Evolutionary conservation across 2,888 invertebrate species (phyloP), one percentile per base, ranked within the genome.

Genomic region (Autographa gamma): DNA sequence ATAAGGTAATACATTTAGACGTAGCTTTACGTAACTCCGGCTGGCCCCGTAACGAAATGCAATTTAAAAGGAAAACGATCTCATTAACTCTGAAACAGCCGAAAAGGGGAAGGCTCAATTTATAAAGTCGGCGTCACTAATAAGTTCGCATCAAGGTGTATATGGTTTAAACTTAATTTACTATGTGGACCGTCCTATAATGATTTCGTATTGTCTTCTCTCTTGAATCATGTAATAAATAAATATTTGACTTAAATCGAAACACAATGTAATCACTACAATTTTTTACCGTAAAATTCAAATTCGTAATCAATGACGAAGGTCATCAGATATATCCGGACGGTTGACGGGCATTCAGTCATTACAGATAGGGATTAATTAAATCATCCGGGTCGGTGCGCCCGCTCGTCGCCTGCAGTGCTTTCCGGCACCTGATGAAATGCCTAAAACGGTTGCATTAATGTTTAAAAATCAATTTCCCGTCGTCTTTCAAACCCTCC

Each of bases 391-490:
- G 69, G 58, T 76, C 73, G 62, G 60, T 71, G 82, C 78, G 34
- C 52, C n/a, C 74, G 66, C 73, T 74, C 52, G 13, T 73, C 43
- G 60, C 65, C 63, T 77, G 69, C 58, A 65, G 66, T 54, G 41
- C 56, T 38, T 16, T 18, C 34, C 31, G n/a, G 11, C 18, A 31
- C 31, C 58, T 61, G 64, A 63, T 66, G 61, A 63, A 70, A 64
- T 63, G 60, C 70, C 48, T 65, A 72, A 66, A 64, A 63, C 72
- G 61, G 60, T 68, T 77, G 82, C 81, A 85, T 86, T 85, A 86
- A 82, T 78, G 79, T 74, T 85, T 83, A 75, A 80, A 81, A 88
- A 88, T 87, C 86, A 88, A 89, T 89, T 89, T 89, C 86, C 85
- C 67, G 65, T 32, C 66, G 61, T 69, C 65, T 77, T 60, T 70